phyloP scores from a whole-genome alignment of 2,888 invertebrate genomes.

The Spilarctia lutea region DNA sequence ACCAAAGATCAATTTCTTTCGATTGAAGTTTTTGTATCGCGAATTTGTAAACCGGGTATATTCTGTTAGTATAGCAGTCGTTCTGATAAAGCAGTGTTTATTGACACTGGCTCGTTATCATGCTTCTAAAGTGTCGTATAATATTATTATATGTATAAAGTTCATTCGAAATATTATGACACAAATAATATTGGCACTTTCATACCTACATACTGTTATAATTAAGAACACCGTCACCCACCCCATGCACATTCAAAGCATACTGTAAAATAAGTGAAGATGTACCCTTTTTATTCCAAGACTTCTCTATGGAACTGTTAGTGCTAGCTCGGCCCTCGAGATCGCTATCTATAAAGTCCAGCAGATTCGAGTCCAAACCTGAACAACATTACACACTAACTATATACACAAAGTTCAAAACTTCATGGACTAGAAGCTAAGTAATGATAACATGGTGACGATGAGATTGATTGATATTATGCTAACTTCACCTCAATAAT shows the following conservation, averaged over 20 bases:
- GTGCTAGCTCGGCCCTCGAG: conserved; percentile 81
- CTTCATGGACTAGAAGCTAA: conserved; percentile 60
- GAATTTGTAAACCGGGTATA: conserved; percentile 1
- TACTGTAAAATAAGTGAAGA: conserved; percentile 58
- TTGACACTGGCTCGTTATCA: conserved; percentile 49
- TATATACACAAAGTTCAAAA: conserved; percentile 58
- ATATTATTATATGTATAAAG: conserved; percentile 23
- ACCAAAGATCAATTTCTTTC: neutral
- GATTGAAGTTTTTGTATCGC: neutral
- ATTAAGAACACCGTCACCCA: conserved; percentile 54
- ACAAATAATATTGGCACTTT: conserved; percentile 29
- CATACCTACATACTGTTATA: conserved; percentile 35
- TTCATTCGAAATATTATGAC: conserved; percentile 39
- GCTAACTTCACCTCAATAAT: neutral
- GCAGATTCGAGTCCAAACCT: conserved; percentile 83
- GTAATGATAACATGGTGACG: conserved; percentile 19
- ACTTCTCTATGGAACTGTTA: conserved; percentile 86
- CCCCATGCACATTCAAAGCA: conserved; percentile 77
- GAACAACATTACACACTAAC: conserved; percentile 71
- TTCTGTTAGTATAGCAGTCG: neutral
- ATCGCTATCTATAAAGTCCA: conserved; percentile 83
- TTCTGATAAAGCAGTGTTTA: conserved; percentile 10
- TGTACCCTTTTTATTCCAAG: conserved; percentile 84
- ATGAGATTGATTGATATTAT: neutral
- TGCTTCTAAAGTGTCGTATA: conserved; percentile 46